Percentiles rank a stretch among this genome's conserved stretches.
These are phyloP conservation scores for Trachelus stipa DNA, from an alignment of 2,888 invertebrate species.

Conservation along the genomic window DNA sequence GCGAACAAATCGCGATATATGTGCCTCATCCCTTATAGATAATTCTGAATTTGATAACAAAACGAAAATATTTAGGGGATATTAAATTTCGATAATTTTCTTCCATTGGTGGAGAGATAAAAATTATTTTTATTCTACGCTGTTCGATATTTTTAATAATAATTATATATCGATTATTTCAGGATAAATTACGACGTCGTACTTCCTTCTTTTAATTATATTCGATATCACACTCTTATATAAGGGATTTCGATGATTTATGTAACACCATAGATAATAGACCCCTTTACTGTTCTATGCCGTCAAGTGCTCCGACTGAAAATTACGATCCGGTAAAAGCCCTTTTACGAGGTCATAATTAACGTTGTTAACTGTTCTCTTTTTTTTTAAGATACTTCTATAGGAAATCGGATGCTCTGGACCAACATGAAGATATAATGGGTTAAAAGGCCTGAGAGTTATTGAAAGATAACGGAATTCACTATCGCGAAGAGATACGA, in stretches of 20 bases:
- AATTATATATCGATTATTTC: not conserved
- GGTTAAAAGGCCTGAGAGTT: conserved; percentile 3
- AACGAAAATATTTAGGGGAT: not conserved
- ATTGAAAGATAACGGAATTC: conserved; percentile 4
- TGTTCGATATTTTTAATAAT: not conserved
- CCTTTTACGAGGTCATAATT: conserved; percentile 49
- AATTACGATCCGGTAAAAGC: conserved; percentile 49
- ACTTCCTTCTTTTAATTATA: not conserved
- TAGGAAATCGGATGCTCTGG: not conserved
- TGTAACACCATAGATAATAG: conserved; percentile 39
- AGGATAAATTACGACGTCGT: not conserved
- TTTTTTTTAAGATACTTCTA: not conserved
- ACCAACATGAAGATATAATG: not conserved
- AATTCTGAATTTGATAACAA: not conserved
- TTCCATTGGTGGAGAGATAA: not conserved
- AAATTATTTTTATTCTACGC: not conserved
- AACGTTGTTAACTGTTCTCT: conserved; percentile 38
- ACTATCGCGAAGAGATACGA: not conserved
- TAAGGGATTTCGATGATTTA: not conserved
- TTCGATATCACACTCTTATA: not conserved
- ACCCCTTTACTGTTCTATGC: conserved; percentile 38
- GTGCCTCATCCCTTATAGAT: not conserved
- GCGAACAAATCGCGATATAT: not conserved
- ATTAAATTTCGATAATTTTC: not conserved
- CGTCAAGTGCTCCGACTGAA: conserved; percentile 38